Evolutionary conservation across 2,888 invertebrate species (phyloP).

Genomic region (Argyresthia albistria): DNA sequence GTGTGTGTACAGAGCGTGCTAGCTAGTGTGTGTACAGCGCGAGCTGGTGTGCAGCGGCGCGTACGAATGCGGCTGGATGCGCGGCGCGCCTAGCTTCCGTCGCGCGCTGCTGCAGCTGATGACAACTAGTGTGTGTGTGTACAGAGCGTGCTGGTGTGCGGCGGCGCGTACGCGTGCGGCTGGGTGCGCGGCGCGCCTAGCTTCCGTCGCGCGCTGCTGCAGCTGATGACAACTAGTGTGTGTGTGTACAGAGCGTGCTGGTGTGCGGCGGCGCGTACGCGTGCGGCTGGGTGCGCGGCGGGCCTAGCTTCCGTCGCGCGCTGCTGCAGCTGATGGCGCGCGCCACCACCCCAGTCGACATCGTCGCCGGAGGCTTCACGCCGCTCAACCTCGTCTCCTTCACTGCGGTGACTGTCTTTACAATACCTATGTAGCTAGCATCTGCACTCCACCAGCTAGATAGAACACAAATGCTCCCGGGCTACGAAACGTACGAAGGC

Average conservation of each 20-base stretch:
- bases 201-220: conserved; percentile 43
- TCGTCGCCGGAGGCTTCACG: conserved; percentile 67
- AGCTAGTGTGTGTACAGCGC: conserved; percentile 40
- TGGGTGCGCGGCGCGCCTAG: conserved; percentile 50
- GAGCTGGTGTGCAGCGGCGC: conserved; percentile 32
- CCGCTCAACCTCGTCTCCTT: conserved; percentile 63
- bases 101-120: conserved; percentile 45
- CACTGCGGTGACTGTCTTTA: conserved; percentile 49
- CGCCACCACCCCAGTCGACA: conserved; percentile 39
- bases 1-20: conserved; percentile 8
- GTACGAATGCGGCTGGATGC: conserved; percentile 60
- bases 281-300: conserved; percentile 47
- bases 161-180: conserved; percentile 50
- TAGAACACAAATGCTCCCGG: neutral
- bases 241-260: conserved; percentile 39
- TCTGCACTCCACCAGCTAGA: no score
- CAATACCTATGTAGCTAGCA: neutral
- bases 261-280: conserved; percentile 55
- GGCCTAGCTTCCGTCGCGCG: conserved; percentile 32
- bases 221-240: conserved; percentile 25
- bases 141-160: conserved; percentile 17
- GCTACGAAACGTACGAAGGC: neutral
- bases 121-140: conserved; percentile 41
- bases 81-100: conserved; percentile 35
- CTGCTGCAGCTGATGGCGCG: conserved; percentile 51